These are phyloP conservation scores for Brachionus paranguensis DNA, from an alignment of 1,140 invertebrate genomes.

Conservation along the genomic window DNA sequence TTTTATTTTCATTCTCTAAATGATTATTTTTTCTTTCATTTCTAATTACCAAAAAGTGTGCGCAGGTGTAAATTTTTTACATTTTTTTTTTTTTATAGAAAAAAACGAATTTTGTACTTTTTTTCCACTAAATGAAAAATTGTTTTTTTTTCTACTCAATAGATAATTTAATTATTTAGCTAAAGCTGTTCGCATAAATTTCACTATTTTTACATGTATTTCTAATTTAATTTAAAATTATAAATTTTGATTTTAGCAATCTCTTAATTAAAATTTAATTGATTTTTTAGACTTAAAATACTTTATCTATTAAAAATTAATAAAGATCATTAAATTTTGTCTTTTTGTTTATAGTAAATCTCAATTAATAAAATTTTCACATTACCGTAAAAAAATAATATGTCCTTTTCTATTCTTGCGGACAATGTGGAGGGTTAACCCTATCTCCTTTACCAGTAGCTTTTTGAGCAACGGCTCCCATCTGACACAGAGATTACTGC, in stretches of 20 bases:
- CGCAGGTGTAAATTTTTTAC: conserved; percentile 25
- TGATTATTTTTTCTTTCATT: not conserved
- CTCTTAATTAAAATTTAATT: not conserved
- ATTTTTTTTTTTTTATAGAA: not conserved
- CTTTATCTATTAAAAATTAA: not conserved
- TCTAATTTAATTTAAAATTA: not conserved
- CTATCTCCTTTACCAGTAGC: no score
- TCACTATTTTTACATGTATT: not conserved
- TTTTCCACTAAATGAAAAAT: not conserved
- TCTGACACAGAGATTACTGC: no score
- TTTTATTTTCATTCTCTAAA: not conserved
- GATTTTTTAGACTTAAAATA: not conserved
- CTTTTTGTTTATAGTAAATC: not conserved
- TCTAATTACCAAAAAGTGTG: not conserved
- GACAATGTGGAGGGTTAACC: no score
- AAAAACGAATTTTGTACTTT: not conserved
- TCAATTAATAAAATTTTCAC: no score
- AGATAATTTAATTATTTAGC: not conserved
- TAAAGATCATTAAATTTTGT: not conserved
- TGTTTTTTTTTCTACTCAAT: not conserved
- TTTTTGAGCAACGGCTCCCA: no score
- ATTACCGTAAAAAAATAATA: no score
- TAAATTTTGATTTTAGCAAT: not conserved
- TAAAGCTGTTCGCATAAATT: not conserved
- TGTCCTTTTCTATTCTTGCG: no score